A percentile compares a stretch with the other conserved stretches of the same genome.
Conservation (phyloP, 2,113 vertebrate genomes). For the Lepisosteus osseus region DNA sequence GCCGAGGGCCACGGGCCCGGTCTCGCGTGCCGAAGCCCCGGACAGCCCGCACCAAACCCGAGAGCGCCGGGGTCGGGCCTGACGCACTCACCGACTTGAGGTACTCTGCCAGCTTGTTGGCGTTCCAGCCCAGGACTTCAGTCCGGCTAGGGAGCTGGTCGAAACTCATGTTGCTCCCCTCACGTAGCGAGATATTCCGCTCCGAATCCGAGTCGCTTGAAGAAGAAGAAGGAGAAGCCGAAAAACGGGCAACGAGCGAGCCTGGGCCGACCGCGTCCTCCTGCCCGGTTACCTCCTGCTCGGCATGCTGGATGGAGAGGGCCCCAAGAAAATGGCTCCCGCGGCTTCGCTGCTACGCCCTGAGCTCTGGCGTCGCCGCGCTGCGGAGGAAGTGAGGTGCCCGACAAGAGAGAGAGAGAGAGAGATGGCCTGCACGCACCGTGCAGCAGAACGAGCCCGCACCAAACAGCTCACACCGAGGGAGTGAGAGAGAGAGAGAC, state of each 20-base stretch:
- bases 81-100: slow-evolving; percentile 63
- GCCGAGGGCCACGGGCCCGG: too few relatives aligned
- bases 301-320: not conserved
- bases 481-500: too few relatives aligned
- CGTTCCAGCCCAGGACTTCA: slow-evolving; percentile 60
- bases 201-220: not conserved
- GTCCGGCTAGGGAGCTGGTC: slow-evolving; percentile 63
- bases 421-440: not conserved
- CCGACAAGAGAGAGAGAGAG: not conserved
- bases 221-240: not conserved
- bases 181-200: not conserved
- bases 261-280: not conserved
- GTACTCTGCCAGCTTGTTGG: slow-evolving; percentile 62
- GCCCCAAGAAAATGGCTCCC: not conserved
- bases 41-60: too few relatives aligned
- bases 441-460: not conserved
- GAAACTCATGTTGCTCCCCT: slow-evolving; percentile 52
- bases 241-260: too few relatives aligned
- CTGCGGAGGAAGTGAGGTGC: not conserved
- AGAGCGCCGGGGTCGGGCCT: not conserved
- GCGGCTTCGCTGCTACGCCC: not conserved
- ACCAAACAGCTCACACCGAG: too few relatives aligned
- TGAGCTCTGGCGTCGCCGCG: not conserved
- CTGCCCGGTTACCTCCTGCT: not conserved
- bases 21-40: too few relatives aligned